Evolutionary conservation across 2,888 invertebrate species (phyloP), one percentile per base, ranked within the genome.

Genomic region (Bembecia ichneumoniformis): DNA sequence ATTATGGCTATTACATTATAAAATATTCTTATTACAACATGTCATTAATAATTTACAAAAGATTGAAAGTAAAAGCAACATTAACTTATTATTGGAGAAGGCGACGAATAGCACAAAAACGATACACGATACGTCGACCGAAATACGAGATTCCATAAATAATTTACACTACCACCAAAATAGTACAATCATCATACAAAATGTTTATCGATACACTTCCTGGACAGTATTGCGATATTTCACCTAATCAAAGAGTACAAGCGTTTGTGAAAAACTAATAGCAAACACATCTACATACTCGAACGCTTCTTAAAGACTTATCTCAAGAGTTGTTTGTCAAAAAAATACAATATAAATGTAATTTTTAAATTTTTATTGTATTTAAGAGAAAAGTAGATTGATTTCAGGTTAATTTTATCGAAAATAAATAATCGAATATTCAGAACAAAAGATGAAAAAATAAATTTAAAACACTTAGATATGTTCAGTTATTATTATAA

Each of bases 31-130:
- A 82, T 79, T 78, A 82, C 79, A 83, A 83, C 78, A 80, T 82
- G 82, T 86, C 82, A 82, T 82, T 82, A 82, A 81, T 82, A 82
- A 80, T 86, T 82, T 86, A 86, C 79, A 86, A 69, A 79, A 73
- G 80, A 74, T 75, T 75, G 54, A 63, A 77, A 82, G 79, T 80
- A 82, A 82, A 84, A 82, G 86, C 82, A 82, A 82, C 77, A 81
- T 77, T 82, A 80, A 80, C 76, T 82, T 66, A 71, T 77, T 80
- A 83, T 73, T 78, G 76, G 74, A 72, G 67, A 68, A 76, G 76
- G 77, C 77, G 74, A 76, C 63, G 73, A 76, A 71, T 74, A 82
- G 80, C 80, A 83, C 79, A 77, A 75, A 77, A 71, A 11, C 28
- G 28, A 28, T 58, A 71, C 71, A 74, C 70, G 68, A 15, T 13